Evolutionary conservation across 2,113 vertebrate species (phyloP).

Genomic region (Varanus komodoensis): DNA sequence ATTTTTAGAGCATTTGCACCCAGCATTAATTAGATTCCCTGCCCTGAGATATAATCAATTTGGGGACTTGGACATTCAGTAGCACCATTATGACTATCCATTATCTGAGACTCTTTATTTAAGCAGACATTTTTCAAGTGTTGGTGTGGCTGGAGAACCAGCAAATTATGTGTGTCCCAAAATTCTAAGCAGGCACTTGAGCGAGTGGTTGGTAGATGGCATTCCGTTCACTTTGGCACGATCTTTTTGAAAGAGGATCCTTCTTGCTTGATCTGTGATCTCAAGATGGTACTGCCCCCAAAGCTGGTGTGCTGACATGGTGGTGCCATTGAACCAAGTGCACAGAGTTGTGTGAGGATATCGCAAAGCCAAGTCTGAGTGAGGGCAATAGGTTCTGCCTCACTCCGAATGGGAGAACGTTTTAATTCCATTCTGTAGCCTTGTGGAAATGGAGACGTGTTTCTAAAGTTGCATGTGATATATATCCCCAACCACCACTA

Average conservation of each 20-base stretch:
- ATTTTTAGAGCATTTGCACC: conserved; percentile 12
- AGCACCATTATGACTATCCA: neutral
- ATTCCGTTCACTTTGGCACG: neutral
- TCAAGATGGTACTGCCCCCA: neutral
- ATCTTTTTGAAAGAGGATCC: neutral
- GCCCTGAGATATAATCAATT: neutral
- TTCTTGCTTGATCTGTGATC: neutral
- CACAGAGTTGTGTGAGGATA: neutral
- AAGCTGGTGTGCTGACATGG: neutral
- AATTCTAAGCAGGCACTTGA: neutral
- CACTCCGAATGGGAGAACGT: neutral
- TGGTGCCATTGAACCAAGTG: neutral
- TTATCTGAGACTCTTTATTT: neutral
- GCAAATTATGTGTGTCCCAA: neutral
- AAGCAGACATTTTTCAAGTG: neutral
- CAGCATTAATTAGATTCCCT: conserved; percentile 46
- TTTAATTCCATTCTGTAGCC: neutral
- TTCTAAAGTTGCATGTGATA: too few species aligned
- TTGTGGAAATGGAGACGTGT: too few species aligned
- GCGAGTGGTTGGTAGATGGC: neutral
- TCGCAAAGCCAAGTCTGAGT: neutral
- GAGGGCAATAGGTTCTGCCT: neutral
- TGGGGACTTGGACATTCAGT: conserved; percentile 18
- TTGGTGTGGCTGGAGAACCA: neutral
- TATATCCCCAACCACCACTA: too few species aligned